Percentiles rank a stretch among this genome's conserved stretches.
phyloP scores from a whole-genome alignment of 2,113 vertebrate species.

The Xenus cinereus region DNA sequence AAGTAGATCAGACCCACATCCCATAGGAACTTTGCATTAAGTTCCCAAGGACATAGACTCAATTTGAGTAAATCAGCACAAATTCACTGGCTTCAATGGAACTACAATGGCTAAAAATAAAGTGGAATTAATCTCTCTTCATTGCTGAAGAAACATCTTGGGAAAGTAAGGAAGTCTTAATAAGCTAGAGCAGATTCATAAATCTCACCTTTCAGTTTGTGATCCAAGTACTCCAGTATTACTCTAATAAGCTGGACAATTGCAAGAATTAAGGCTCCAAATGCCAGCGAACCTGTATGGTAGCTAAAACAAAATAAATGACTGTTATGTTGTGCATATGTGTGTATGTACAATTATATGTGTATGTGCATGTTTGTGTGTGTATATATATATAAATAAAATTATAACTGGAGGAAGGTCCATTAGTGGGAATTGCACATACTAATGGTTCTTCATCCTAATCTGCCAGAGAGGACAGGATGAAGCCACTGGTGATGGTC shows the following conservation, averaged over 20 bases:
- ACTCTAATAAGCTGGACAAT: constrained; percentile 85
- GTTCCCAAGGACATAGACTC: background rate
- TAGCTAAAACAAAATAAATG: constrained; percentile 77
- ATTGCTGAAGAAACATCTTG: background rate
- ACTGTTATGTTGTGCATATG: rapidly evolving
- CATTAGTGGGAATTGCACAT: background rate
- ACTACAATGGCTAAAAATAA: background rate
- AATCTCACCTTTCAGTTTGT: constrained; percentile 85
- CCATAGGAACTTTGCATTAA: background rate
- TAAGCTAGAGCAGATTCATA: background rate
- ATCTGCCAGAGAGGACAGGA: background rate
- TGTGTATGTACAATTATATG: background rate
- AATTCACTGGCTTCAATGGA: background rate
- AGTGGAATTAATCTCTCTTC: background rate
- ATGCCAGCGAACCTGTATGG: constrained; percentile 94
- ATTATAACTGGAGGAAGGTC: background rate
- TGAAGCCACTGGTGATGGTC: background rate
- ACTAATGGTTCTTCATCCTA: background rate
- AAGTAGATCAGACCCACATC: background rate
- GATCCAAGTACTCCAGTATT: constrained; percentile 88
- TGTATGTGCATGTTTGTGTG: background rate
- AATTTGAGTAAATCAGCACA: background rate
- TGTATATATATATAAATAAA: background rate
- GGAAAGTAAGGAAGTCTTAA: background rate
- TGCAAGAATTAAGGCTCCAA: constrained; percentile 91